Percentiles rank a stretch among this genome's conserved stretches.
These are phyloP conservation scores for Mermis nigrescens DNA, from an alignment of 2,888 invertebrate species.

Conservation along the genomic window DNA sequence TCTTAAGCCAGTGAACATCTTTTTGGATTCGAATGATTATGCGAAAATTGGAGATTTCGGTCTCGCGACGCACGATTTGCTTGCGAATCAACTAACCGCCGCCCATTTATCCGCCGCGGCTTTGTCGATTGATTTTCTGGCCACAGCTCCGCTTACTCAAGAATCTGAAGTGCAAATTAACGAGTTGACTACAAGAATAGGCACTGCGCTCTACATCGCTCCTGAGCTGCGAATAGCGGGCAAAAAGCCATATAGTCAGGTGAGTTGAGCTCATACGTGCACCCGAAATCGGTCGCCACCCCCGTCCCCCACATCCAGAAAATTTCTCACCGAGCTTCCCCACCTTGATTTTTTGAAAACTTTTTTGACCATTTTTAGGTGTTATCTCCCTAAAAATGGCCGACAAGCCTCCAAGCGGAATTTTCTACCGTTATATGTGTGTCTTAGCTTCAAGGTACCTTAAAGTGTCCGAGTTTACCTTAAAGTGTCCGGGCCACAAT, in stretches of 20 bases:
- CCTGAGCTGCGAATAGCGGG: constrained; percentile 56
- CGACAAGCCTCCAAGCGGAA: too few species aligned
- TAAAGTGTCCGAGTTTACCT: too few species aligned
- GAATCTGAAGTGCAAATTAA: not conserved
- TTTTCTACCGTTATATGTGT: too few species aligned
- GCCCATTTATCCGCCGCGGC: not conserved
- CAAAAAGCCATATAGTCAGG: constrained; percentile 55
- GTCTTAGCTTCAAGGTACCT: too few species aligned
- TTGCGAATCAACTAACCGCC: not conserved
- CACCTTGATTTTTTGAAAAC: too few species aligned
- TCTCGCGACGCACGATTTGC: constrained; percentile 48
- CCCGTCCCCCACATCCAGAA: too few species aligned
- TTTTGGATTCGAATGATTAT: constrained; percentile 69
- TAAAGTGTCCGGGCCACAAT: too few species aligned
- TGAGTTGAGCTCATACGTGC: too few species aligned
- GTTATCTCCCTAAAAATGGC: too few species aligned
- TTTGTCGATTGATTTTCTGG: not conserved
- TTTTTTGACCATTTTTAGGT: too few species aligned
- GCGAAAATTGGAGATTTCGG: constrained; percentile 97
- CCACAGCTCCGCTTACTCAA: not conserved
- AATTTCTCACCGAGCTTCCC: too few species aligned
- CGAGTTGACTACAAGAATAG: constrained; percentile 45
- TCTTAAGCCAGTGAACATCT: constrained; percentile 59
- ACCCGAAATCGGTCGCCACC: too few species aligned
- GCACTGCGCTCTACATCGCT: constrained; percentile 81